Evolutionary conservation across 2,797 vertebrate genomes (phyloP).

Genomic region (Hippoglossus hippoglossus): DNA sequence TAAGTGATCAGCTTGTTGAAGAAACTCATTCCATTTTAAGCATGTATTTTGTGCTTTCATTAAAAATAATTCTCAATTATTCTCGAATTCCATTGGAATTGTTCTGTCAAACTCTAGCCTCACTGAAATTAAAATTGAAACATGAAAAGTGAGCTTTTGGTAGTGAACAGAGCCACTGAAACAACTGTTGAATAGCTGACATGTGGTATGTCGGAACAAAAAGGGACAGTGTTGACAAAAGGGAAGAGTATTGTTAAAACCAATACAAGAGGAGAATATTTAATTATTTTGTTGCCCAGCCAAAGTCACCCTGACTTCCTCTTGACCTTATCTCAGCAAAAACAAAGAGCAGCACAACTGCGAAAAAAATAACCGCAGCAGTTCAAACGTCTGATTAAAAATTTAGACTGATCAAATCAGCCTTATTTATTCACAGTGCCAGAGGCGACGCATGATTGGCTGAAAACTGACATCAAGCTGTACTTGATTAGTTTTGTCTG

Average conservation of each 20-base stretch:
- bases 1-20: no score
- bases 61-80: no score
- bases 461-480: slow-evolving; percentile 69
- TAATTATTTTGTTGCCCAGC: background rate
- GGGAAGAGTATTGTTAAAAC: background rate
- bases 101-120: no score
- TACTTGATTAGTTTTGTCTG: slow-evolving; percentile 82
- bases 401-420: slow-evolving; percentile 65
- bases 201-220: background rate
- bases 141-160: background rate
- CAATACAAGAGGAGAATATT: background rate
- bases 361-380: slow-evolving; percentile 39
- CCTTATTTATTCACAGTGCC: slow-evolving; percentile 64
- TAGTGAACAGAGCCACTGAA: background rate
- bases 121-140: background rate
- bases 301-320: slow-evolving; percentile 43
- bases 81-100: no score
- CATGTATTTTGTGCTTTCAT: no score
- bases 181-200: background rate
- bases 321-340: slow-evolving; percentile 48
- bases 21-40: no score
- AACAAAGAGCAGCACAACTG: slow-evolving; percentile 40
- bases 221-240: background rate
- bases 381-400: slow-evolving; percentile 70
- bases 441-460: slow-evolving; percentile 71